Conservation (phyloP, 2,888 invertebrate genomes). For the Catotricha subobsoleta region DNA sequence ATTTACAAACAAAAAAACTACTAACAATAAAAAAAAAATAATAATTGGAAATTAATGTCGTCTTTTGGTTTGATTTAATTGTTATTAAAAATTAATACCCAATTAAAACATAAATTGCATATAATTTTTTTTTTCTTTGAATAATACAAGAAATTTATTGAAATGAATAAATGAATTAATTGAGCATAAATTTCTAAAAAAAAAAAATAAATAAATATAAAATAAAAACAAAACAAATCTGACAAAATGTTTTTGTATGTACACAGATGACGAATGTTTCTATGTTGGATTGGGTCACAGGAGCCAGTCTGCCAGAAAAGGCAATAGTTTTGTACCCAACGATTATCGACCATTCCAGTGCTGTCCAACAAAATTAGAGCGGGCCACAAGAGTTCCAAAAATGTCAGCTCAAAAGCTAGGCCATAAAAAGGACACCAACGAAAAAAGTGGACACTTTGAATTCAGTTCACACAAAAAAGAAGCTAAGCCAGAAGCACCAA, state of each 20-base stretch:
- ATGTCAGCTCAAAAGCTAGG: slow-evolving; percentile 35
- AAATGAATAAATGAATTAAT: not conserved
- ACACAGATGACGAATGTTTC: slow-evolving; percentile 88
- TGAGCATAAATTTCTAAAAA: not conserved
- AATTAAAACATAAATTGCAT: too few relatives aligned
- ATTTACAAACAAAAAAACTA: too few relatives aligned
- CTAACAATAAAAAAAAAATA: too few relatives aligned
- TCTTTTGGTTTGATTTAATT: too few relatives aligned
- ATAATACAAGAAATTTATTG: too few relatives aligned
- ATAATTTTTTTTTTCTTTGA: too few relatives aligned
- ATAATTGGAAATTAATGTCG: too few relatives aligned
- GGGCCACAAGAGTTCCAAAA: slow-evolving; percentile 64
- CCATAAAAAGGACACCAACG: slow-evolving; percentile 17
- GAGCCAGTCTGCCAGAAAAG: slow-evolving; percentile 25
- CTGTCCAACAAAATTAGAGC: slow-evolving; percentile 71
- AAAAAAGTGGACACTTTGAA: slow-evolving; percentile 17
- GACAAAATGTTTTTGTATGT: slow-evolving; percentile 66
- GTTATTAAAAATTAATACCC: too few relatives aligned
- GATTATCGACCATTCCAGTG: slow-evolving; percentile 80
- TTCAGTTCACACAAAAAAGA: slow-evolving; percentile 12
- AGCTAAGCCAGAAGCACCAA: slow-evolving; percentile 11
- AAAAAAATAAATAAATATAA: slow-evolving; percentile 6
- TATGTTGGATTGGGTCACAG: slow-evolving; percentile 88
- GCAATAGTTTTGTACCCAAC: slow-evolving; percentile 32
- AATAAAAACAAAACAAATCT: slow-evolving; percentile 33